These are phyloP conservation scores for Drymodes brunneopygia DNA, from an alignment of 2,113 vertebrate genomes.

Conservation along the genomic window DNA sequence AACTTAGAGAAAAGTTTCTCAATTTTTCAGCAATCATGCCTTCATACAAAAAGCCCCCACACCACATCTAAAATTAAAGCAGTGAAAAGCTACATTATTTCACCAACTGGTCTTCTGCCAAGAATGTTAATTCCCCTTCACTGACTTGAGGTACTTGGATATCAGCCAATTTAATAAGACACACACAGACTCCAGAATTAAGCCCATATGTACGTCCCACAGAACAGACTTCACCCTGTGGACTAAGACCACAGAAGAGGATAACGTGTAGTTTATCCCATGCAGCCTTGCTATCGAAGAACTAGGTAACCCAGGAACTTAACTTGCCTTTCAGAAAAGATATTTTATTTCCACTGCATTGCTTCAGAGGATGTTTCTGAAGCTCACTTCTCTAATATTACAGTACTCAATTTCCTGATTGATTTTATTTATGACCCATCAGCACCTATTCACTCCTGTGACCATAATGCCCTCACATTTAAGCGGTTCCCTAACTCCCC, in stretches of 20 bases:
- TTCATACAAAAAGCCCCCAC: not conserved
- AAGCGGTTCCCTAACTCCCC: not conserved
- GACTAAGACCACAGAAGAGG: not conserved
- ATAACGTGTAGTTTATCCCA: not conserved
- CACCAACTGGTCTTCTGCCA: not conserved
- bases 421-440: not conserved
- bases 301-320: not conserved
- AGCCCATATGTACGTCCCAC: not conserved
- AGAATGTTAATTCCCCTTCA: not conserved
- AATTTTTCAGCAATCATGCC: not conserved
- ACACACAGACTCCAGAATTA: not conserved
- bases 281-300: not conserved
- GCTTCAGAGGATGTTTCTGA: not conserved
- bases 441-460: not conserved
- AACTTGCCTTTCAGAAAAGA: not conserved
- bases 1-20: not conserved
- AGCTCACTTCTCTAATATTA: not conserved
- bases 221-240: not conserved
- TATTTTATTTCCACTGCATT: not conserved
- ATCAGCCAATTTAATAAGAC: not conserved
- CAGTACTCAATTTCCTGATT: not conserved
- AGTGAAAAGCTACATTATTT: not conserved
- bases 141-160: not conserved
- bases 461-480: not conserved
- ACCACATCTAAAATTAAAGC: not conserved